Percentiles rank a stretch among this genome's conserved stretches.
These are phyloP conservation scores for Neotoxoptera formosana DNA, from an alignment of 1,140 invertebrate genomes.

Conservation along the genomic window DNA sequence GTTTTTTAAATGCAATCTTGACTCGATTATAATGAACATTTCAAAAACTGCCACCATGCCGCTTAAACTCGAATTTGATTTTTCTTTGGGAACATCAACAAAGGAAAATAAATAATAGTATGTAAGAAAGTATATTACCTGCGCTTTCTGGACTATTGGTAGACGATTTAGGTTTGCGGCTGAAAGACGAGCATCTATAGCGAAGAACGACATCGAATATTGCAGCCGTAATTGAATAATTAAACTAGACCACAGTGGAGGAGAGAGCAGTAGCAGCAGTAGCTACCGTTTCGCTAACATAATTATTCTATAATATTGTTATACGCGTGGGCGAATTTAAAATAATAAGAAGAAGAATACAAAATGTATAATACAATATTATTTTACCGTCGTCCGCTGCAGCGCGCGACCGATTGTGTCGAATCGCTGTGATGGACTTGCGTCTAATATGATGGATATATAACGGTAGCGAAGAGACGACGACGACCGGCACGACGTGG, in stretches of 20 bases:
- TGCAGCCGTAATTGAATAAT: neutral
- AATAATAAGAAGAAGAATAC: neutral
- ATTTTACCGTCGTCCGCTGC: neutral
- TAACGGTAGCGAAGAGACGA: neutral
- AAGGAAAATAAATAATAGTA: no score
- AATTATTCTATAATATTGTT: neutral
- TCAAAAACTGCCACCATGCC: no score
- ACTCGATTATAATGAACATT: no score
- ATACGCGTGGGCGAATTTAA: neutral
- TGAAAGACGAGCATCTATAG: neutral
- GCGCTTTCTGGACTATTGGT: neutral
- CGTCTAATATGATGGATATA: neutral
- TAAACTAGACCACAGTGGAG: neutral
- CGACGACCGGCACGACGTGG: neutral
- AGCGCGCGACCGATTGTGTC: neutral
- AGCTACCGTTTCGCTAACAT: neutral
- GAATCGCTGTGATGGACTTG: neutral
- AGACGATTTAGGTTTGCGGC: neutral
- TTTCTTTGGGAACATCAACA: no score
- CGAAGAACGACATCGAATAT: neutral
- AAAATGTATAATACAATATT: neutral
- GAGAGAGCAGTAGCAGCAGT: neutral
- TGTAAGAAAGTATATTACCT: no score
- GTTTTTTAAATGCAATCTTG: no score
- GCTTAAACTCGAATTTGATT: no score